phyloP scores from a whole-genome alignment of 2,888 invertebrate species.

The Aleiodes alternator region DNA sequence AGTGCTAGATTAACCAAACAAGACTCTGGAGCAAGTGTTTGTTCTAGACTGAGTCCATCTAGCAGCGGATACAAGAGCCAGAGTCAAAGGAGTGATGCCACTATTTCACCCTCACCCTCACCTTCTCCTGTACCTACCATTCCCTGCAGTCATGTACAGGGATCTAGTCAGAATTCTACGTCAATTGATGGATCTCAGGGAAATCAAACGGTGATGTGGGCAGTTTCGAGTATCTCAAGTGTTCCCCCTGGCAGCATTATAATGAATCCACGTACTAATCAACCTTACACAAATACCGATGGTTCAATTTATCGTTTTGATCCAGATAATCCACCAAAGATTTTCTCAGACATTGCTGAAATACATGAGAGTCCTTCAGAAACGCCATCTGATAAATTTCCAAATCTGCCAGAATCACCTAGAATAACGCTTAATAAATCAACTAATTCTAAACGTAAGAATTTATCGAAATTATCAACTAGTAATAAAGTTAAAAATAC shows the following conservation, averaged over 20 bases:
- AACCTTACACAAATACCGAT: conserved; percentile 85
- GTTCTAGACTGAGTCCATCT: conserved; percentile 84
- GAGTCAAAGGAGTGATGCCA: conserved; percentile 79
- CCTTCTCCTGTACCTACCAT: conserved; percentile 69
- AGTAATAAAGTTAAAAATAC: conserved; percentile 64
- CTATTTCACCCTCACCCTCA: conserved; percentile 71
- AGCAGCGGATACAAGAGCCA: conserved; percentile 87
- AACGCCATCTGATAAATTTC: conserved; percentile 32
- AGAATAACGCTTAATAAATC: background rate
- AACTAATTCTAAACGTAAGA: conserved; percentile 23
- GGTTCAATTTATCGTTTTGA: conserved; percentile 87
- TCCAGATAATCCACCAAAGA: conserved; percentile 81
- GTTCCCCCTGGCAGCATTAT: conserved; percentile 93
- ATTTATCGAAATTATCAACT: background rate
- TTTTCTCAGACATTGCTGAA: conserved; percentile 59
- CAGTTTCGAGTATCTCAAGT: conserved; percentile 89
- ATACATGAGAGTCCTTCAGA: conserved; percentile 54
- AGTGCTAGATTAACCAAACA: conserved; percentile 85
- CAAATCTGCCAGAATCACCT: conserved; percentile 32
- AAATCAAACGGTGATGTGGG: conserved; percentile 84
- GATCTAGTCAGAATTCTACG: conserved; percentile 72
- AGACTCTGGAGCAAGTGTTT: conserved; percentile 80
- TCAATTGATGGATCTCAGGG: conserved; percentile 60
- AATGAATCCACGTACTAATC: conserved; percentile 90
- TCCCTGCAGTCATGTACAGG: conserved; percentile 68